Conservation (phyloP, 2,113 vertebrate species). For the Oncorhynchus tshawytscha region DNA sequence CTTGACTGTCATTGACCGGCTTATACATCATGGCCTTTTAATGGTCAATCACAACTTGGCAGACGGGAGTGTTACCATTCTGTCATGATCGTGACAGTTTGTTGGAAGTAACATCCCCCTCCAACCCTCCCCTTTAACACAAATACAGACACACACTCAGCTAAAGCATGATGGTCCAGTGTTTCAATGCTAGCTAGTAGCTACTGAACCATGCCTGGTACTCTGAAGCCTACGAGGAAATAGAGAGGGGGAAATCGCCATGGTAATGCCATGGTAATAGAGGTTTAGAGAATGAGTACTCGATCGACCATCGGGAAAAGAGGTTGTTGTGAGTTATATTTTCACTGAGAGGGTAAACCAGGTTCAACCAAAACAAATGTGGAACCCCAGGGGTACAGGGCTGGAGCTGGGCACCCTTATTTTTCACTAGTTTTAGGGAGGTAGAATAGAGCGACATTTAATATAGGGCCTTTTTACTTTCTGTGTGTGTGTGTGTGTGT, state of each 20-base stretch:
- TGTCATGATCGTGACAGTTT: slow-evolving; percentile 87
- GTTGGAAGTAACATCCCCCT: slow-evolving; percentile 50
- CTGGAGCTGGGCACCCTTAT: no score
- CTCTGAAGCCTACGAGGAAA: slow-evolving; percentile 5
- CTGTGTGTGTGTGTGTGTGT: not conserved
- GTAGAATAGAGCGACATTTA: not conserved
- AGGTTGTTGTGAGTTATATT: not conserved
- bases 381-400: not conserved
- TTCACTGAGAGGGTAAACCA: not conserved
- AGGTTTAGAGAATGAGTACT: not conserved
- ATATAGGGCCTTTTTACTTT: not conserved
- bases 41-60: slow-evolving; percentile 93
- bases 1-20: slow-evolving; percentile 93
- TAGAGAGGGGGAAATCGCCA: not conserved
- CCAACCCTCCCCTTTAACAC: slow-evolving; percentile 30
- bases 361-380: not conserved
- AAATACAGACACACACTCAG: slow-evolving; percentile 20
- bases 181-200: slow-evolving; percentile 1
- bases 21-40: slow-evolving; percentile 94
- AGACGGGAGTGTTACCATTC: slow-evolving; percentile 87
- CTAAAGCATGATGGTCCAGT: slow-evolving; percentile 48
- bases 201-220: slow-evolving; percentile 56
- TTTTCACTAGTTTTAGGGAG: not conserved
- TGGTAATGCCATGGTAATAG: not conserved
- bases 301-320: not conserved